Base-by-base conservation (phyloP, 64 coral and sea anemone genomes). In the Stylophora pistillata region DNA sequence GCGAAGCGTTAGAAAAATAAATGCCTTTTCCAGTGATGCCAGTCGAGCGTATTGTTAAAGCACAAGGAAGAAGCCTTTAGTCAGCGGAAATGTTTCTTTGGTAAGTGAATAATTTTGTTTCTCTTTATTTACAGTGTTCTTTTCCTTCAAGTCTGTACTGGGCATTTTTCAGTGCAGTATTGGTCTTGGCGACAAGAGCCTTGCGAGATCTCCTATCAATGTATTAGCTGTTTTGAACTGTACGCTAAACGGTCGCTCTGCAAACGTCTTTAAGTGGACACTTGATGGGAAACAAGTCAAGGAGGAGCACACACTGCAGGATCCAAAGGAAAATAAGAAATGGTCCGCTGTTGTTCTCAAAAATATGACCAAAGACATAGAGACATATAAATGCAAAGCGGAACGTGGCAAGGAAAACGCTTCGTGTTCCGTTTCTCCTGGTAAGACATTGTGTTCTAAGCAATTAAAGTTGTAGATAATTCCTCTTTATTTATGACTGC, bases 321-420 rank as follows among this genome's bases (percentile, higher is more conserved):
- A 32, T 30, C n/a, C 56, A 80, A 15, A 60, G 14, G 14, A 13
- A 16, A 64, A 15, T 16, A 82, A 82, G 31, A 65, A 59, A 30
- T 82, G 79, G 79, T 82, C 79, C 9, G 79, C 79, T n/a, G 30
- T 66, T 10, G 18, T 82, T 47, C 58, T 82, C 16, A 34, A 17
- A 10, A 64, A 65, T 30, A 30, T 30, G 2, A 62, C 79, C 9
- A 18, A 65, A 65, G 79, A 65, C 2, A 18, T 52, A 33, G 73
- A 37, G 23, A 23, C 9, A 18, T 82, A 65, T 41, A 30, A 13
- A 16, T 82, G 79, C 28, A 10, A 6, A 47, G 58, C 31, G 3
- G 23, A 33, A 4, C 16, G 59, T 23, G 33, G 32, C 7, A 17
- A 82, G 15, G 7, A 66, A 7, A 21, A 14, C 5, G 10, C 1